Evolutionary conservation across 2,113 vertebrate species (phyloP).

Genomic region (Montifringilla adamsi): DNA sequence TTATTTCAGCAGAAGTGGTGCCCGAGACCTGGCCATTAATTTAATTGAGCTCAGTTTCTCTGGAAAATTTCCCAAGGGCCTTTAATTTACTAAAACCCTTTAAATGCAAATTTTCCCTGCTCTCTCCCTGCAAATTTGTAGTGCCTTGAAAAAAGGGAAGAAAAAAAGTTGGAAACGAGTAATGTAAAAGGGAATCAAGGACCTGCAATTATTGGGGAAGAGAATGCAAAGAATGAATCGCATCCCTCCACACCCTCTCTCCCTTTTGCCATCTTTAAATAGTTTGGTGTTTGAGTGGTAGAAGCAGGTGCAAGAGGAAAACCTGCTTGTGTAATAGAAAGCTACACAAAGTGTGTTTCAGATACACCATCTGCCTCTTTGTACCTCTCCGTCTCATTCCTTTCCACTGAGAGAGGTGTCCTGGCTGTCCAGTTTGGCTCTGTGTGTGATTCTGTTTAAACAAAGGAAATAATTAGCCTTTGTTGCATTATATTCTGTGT

Average conservation of each 20-base stretch:
- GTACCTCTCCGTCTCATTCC: neutral
- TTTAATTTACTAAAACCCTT: neutral
- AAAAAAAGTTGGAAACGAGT: neutral
- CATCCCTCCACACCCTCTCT: neutral
- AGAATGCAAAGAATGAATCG: neutral
- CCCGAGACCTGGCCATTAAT: neutral
- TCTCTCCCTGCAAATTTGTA: neutral
- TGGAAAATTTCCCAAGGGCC: neutral
- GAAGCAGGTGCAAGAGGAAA: slow-evolving; percentile 7
- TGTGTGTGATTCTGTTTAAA: neutral
- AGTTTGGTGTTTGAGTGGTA: neutral
- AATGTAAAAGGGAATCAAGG: neutral
- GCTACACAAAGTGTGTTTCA: neutral
- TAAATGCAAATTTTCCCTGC: neutral
- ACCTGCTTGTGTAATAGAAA: neutral
- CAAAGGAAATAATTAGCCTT: neutral
- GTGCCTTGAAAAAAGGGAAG: neutral
- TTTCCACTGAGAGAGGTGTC: neutral
- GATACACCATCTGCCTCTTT: neutral
- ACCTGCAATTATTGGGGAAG: neutral
- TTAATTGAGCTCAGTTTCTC: neutral
- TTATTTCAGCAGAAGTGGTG: neutral
- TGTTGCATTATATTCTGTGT: neutral
- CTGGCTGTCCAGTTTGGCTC: neutral
- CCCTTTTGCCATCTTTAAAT: slow-evolving; percentile 2